Evolutionary conservation across 2,113 vertebrate species (phyloP), one percentile per base, ranked within the genome.

Genomic region (Ameiurus melas): DNA sequence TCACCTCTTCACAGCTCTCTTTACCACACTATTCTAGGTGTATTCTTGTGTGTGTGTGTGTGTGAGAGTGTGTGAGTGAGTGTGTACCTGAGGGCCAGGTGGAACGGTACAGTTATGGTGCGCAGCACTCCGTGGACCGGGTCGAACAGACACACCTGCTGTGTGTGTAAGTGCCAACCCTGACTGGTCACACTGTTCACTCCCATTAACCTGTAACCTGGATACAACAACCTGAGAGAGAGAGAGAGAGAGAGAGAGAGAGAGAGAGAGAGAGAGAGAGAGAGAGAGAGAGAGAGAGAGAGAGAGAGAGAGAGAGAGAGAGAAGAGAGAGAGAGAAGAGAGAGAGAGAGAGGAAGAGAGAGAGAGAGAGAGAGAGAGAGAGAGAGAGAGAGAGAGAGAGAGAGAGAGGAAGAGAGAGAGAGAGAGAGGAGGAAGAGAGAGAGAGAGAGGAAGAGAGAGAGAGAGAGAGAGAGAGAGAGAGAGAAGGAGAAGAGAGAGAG

Each of bases 131-230:
- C 97, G 58, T 96, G 97, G 80, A 95, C 92, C 2, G 98, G 97
- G 91, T 99, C 98, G 82, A 99, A 94, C 87, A 99, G 96, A 92
- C 97, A 99, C 90, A 98, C 97, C 94, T 99, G 98, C 91, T 98
- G 97, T 0, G 97, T 99, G 93, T 99, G 97, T 0, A 97, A 96
- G 92, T 99, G 97, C 98, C 98, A 99, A 27, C 97, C 97, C 89
- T 99, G 97, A 93, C 97, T 99, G 90, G 97, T 99, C 90, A 99
- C 96, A n/a, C 98, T 99, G 94, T 99, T 99, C 88, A 99, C 95
- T 60, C 98, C 98, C 97, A 99, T 99, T 92, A 99, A 97, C 94
- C 96, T 98, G 93, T 99, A 99, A 81, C 98, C 98, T 85, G 98
- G 96, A 91, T 98, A 99, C 88, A 99, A 91, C 90, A 99, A 92